Evolutionary conservation across 2,797 vertebrate genomes (phyloP).

Genomic region (Natrix natrix): DNA sequence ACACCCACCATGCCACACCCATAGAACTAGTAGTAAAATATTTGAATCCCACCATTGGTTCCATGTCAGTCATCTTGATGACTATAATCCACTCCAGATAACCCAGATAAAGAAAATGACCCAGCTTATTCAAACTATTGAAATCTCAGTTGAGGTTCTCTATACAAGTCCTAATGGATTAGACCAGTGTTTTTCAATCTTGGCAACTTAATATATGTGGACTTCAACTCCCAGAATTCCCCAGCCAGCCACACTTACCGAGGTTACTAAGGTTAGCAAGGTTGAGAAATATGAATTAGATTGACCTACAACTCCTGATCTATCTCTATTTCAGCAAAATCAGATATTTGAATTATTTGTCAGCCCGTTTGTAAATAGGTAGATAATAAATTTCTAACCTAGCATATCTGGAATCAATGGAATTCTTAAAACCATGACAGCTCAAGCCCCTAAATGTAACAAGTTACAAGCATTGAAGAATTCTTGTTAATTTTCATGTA

Average conservation of each 20-base stretch:
- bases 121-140: background rate
- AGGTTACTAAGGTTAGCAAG: no score
- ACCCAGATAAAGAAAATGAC: background rate
- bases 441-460: background rate
- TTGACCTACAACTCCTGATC: background rate
- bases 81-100: background rate
- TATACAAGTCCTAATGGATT: background rate
- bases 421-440: background rate
- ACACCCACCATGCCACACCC: no score
- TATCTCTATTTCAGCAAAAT: background rate
- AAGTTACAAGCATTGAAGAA: background rate
- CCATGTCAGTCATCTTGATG: background rate
- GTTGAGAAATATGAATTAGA: background rate
- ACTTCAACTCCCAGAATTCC: background rate
- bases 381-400: background rate
- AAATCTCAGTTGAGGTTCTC: background rate
- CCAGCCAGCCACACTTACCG: background rate
- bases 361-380: background rate
- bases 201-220: background rate
- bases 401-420: background rate
- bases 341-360: background rate
- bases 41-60: background rate
- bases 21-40: no score
- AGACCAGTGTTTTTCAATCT: background rate
- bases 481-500: background rate